These are phyloP conservation scores for Elanoides forficatus DNA, from an alignment of 2,113 vertebrate genomes.

Conservation along the genomic window DNA sequence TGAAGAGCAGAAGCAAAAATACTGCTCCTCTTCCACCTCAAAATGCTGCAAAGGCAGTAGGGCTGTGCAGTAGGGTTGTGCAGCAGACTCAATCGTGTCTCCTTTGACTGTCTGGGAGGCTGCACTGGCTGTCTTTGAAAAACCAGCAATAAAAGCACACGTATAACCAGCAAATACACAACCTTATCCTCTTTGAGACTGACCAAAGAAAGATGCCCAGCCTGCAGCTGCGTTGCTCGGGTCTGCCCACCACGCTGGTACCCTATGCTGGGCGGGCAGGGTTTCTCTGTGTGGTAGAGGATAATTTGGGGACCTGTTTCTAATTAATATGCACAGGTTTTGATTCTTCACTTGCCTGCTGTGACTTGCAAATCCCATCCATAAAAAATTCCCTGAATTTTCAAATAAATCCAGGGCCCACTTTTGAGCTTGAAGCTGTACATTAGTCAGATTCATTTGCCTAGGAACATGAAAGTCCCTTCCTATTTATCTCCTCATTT, in stretches of 20 bases:
- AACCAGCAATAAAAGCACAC: not conserved
- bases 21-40: not conserved
- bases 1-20: not conserved
- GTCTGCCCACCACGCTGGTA: accelerated
- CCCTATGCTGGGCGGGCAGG: accelerated
- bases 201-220: not conserved
- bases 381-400: not conserved
- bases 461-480: slow-evolving; percentile 39
- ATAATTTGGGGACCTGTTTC: not conserved
- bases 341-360: not conserved
- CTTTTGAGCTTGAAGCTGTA: not conserved
- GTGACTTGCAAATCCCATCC: not conserved
- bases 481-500: slow-evolving; percentile 51
- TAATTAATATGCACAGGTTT: not conserved
- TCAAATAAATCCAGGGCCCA: not conserved
- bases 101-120: no score
- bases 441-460: slow-evolving; percentile 48
- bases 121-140: not conserved
- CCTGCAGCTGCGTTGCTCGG: accelerated
- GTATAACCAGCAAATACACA: not conserved
- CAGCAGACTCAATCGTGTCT: accelerated
- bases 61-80: not conserved
- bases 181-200: not conserved
- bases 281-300: not conserved
- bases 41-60: not conserved